Evolutionary conservation across 2,113 vertebrate species (phyloP), one percentile per base, ranked within the genome.

Genomic region (Microtus richardsoni): DNA sequence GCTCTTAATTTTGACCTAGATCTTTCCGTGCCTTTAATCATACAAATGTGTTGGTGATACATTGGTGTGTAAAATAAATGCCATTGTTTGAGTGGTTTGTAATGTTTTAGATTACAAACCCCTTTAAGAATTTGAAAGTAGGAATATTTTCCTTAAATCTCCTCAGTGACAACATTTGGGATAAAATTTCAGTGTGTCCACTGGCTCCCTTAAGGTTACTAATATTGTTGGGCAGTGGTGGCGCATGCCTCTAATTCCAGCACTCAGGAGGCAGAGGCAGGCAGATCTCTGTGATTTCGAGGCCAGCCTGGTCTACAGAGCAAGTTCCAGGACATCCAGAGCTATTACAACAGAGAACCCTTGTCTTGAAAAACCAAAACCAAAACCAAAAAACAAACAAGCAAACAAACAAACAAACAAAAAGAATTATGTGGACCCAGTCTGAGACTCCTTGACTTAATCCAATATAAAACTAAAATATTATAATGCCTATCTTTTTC

Each of bases 361-460:
- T 6, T 58, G 54, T 58, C 54, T 58, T 58, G 54, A 58, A 58
- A 58, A 58, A 19, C 54, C 54, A 58, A 58, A 58, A 19, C 17
- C 54, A 58, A 58, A 58, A 58, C 16, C 1, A 58, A 58, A 58
- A 58, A 58, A 19, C 12, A 54, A 54, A 16, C 52, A 54, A 54
- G 52, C 16, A 58, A 58, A 58, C 54, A 58, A 19, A 58, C 54
- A 58, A 58, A 58, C 47, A 47, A 47, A 47, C 44, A 52, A 58
- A 58, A 58, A 89, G 4, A 49, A 60, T 70, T 75, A 52, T 10
- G 80, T 39, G 44, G 17, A 47, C 10, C 0, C 1, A 36, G 14
- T 54, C 78, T 80, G 86, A 93, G 91, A 89, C 90, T 86, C n/a
- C 14, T 39, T 89, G 39, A 30, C 11, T 91, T 80, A 89, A 75